These are phyloP conservation scores for Cotesia glomerata DNA, from an alignment of 1,140 invertebrate genomes.

Conservation along the genomic window DNA sequence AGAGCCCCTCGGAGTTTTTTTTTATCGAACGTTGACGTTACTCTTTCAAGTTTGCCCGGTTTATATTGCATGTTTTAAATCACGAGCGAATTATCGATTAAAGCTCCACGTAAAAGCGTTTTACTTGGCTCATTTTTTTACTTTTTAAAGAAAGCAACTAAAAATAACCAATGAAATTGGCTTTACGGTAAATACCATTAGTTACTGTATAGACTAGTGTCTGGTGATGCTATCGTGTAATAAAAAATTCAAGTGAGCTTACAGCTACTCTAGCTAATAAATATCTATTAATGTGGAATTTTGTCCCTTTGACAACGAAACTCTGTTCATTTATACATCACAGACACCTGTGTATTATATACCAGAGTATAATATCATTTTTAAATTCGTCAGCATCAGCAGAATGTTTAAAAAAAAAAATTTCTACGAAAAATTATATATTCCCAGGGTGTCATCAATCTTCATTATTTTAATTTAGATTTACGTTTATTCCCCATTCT, in stretches of 20 bases:
- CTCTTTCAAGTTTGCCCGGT: too few relatives aligned
- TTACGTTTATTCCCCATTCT: neutral
- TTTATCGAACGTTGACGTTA: too few relatives aligned
- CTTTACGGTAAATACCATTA: slow-evolving; percentile 18
- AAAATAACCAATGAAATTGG: slow-evolving; percentile 12
- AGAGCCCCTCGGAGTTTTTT: neutral
- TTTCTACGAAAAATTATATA: slow-evolving; percentile 25
- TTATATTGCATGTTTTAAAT: slow-evolving; percentile 30
- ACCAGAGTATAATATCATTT: too few relatives aligned
- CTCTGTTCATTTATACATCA: too few relatives aligned
- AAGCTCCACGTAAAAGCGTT: neutral
- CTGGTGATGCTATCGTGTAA: neutral
- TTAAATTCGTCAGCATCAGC: too few relatives aligned
- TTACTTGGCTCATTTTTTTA: neutral
- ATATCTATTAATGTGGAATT: neutral
- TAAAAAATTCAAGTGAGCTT: slow-evolving; percentile 4
- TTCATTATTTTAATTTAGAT: slow-evolving; percentile 42
- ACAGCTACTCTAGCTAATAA: neutral
- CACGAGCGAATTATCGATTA: slow-evolving; percentile 21
- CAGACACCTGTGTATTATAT: too few relatives aligned
- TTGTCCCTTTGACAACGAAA: neutral
- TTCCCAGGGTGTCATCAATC: slow-evolving; percentile 38
- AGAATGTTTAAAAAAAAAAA: too few relatives aligned
- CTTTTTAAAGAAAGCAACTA: neutral
- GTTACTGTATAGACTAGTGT: neutral